Conservation (phyloP, 64 coral and sea anemone species). For the Catalaphyllia jardinei region DNA sequence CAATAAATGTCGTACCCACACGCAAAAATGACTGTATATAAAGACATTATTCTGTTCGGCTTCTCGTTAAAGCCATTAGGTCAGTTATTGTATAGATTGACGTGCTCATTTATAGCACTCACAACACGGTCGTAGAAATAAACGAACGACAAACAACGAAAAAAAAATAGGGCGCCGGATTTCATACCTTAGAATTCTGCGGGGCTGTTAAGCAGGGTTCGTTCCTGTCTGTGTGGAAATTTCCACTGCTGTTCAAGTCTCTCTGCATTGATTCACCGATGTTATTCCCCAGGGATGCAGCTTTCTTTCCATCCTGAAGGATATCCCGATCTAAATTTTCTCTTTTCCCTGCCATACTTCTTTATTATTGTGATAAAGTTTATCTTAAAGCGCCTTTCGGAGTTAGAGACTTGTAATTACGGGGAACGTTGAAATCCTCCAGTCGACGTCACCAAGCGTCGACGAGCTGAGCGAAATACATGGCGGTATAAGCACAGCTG, state of each 20-base stretch:
- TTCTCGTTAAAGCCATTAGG: not conserved
- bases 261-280: not conserved
- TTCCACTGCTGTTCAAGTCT: not conserved
- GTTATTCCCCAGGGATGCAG: not conserved
- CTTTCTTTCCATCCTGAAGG: not conserved
- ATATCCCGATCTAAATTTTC: not conserved
- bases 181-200: not conserved
- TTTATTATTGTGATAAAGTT: not conserved
- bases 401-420: not conserved
- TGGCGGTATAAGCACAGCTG: not conserved
- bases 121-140: not conserved
- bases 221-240: not conserved
- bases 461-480: not conserved
- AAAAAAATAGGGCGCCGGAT: not conserved
- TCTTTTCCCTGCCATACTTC: constrained; percentile 13
- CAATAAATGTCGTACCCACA: no score
- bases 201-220: not conserved
- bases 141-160: not conserved
- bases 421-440: not conserved
- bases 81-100: not conserved
- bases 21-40: no score
- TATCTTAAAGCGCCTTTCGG: not conserved
- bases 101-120: not conserved
- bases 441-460: not conserved
- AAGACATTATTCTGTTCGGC: no score